These are phyloP conservation scores for Caenorhabditis sinica DNA, from an alignment of 2,888 invertebrate genomes.

Conservation along the genomic window DNA sequence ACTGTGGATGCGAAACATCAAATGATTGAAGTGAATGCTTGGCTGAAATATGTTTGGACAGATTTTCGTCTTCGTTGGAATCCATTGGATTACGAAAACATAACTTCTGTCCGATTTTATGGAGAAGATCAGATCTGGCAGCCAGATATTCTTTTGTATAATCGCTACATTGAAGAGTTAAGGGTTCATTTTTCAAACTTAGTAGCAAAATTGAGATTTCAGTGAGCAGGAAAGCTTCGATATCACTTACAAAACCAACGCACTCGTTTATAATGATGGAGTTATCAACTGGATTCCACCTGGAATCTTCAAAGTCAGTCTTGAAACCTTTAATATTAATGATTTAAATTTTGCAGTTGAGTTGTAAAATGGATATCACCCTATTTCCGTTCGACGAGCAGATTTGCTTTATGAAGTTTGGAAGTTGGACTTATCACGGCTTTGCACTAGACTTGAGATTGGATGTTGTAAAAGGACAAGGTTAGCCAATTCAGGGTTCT, in stretches of 20 bases:
- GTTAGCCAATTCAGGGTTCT: background rate
- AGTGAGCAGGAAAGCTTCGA: constrained; percentile 80
- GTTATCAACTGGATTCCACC: constrained; percentile 80
- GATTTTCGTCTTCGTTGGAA: constrained; percentile 78
- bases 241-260: constrained; percentile 76
- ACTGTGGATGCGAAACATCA: constrained; percentile 84
- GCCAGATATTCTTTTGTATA: constrained; percentile 80
- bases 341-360: constrained; percentile 39
- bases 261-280: constrained; percentile 76
- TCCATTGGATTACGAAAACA: constrained; percentile 75
- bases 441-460: constrained; percentile 89
- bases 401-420: constrained; percentile 87
- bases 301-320: constrained; percentile 71
- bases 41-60: constrained; percentile 79
- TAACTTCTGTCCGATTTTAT: constrained; percentile 73
- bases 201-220: constrained; percentile 10
- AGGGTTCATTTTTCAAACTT: background rate
- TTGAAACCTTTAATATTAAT: background rate
- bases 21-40: constrained; percentile 79
- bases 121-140: constrained; percentile 76
- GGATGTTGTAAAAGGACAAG: constrained; percentile 59
- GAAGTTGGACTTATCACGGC: constrained; percentile 99
- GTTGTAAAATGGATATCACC: constrained; percentile 77
- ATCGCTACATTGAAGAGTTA: constrained; percentile 72
- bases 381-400: constrained; percentile 78